These are phyloP conservation scores for Tromatobia lineatoria DNA, from an alignment of 2,888 invertebrate genomes.

Conservation along the genomic window DNA sequence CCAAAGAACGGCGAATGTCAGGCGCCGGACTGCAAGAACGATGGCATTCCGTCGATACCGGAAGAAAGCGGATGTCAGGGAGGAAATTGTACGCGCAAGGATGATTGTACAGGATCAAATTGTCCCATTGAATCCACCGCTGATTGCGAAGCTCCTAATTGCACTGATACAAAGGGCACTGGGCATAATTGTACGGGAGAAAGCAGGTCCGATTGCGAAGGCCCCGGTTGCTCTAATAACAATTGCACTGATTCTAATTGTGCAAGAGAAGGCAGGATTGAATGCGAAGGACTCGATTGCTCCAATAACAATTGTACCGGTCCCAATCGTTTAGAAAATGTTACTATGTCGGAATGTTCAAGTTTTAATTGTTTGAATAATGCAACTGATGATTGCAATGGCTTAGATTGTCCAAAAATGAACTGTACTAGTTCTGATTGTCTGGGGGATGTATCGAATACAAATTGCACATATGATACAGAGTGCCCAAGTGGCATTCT, in stretches of 20 bases:
- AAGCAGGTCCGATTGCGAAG: no score
- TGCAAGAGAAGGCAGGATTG: no score
- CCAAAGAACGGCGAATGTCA: background rate
- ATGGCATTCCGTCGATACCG: no score
- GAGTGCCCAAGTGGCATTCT: no score
- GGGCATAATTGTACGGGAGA: no score
- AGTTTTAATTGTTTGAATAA: constrained; percentile 29
- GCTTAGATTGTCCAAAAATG: constrained; percentile 15
- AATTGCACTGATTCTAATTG: background rate
- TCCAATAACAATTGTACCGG: background rate
- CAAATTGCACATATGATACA: no score
- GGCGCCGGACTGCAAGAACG: no score
- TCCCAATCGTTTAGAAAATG: background rate
- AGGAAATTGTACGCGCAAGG: constrained; percentile 13
- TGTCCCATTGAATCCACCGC: background rate
- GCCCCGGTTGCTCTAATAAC: background rate
- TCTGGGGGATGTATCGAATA: background rate
- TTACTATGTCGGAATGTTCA: background rate
- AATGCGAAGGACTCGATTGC: background rate
- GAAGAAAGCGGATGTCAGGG: constrained; percentile 7
- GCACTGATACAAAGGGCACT: no score
- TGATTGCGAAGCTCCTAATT: background rate
- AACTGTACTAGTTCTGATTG: background rate
- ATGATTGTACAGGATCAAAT: background rate
- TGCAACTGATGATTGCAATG: constrained; percentile 21